Conservation (phyloP, 2,113 vertebrate species). For the Alligator sinensis region DNA sequence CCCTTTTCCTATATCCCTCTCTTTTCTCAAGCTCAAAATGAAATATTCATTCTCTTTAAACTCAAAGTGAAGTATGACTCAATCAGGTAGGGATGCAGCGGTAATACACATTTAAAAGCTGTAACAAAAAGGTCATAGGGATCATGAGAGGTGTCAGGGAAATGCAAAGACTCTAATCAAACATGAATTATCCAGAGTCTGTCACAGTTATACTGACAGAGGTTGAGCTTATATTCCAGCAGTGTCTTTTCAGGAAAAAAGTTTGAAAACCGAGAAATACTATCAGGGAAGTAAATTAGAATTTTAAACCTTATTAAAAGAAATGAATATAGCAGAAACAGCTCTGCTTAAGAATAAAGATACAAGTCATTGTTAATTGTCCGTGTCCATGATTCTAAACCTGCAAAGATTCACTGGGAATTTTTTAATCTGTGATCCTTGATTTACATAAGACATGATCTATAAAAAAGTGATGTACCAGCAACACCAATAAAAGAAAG, state of each 20-base stretch:
- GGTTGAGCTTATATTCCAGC: not conserved
- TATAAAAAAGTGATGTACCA: not conserved
- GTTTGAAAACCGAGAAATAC: not conserved
- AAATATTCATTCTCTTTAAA: not conserved
- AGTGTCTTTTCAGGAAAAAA: not conserved
- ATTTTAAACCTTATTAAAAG: not conserved
- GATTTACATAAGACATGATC: not conserved
- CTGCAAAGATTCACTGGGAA: not conserved
- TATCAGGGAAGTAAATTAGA: not conserved
- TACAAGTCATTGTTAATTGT: not conserved
- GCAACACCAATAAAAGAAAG: conserved; percentile 36
- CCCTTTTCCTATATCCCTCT: not conserved
- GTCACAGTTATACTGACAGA: not conserved
- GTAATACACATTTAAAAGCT: not conserved
- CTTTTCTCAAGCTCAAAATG: not conserved
- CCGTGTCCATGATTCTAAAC: not conserved
- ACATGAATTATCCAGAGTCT: conserved; percentile 8
- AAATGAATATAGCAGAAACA: not conserved
- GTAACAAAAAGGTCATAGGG: not conserved
- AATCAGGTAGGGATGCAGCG: not conserved
- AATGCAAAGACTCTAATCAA: not conserved
- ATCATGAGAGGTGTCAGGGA: not conserved
- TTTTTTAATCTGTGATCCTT: not conserved
- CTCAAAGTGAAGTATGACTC: not conserved
- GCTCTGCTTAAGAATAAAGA: not conserved